Evolutionary conservation across 2,113 vertebrate genomes (phyloP).

Genomic region (Vicugna pacos): DNA sequence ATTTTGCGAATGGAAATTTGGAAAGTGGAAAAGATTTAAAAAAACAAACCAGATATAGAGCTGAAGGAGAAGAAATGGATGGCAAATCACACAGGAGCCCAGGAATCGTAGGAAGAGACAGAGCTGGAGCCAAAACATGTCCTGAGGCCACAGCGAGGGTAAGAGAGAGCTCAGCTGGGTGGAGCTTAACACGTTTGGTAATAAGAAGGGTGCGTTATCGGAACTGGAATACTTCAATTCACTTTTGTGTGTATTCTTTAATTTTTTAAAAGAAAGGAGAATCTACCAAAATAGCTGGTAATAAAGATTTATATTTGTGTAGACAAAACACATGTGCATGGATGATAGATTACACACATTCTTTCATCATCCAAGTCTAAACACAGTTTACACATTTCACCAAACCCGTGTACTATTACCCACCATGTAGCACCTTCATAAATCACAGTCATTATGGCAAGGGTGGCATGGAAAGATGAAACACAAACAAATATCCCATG

Average conservation of each 20-base stretch:
- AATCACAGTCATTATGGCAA: rapidly evolving
- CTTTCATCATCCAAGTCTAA: neutral
- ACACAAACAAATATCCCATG: neutral
- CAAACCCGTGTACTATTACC: rapidly evolving
- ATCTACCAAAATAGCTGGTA: neutral
- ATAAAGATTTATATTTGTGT: neutral
- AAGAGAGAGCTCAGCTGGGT: neutral
- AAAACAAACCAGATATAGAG: neutral
- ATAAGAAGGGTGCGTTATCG: neutral
- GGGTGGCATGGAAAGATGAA: neutral
- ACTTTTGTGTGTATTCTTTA: neutral
- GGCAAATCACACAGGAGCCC: neutral
- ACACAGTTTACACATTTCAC: rapidly evolving
- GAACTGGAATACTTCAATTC: neutral
- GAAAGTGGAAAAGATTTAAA: neutral
- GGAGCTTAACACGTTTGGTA: neutral
- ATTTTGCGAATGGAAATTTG: neutral
- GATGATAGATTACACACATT: neutral
- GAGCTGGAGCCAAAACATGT: neutral
- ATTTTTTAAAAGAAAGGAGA: neutral
- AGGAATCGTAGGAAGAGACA: neutral
- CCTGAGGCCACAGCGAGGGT: rapidly evolving
- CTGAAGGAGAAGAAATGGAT: neutral
- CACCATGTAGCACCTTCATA: rapidly evolving
- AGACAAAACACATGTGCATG: neutral